Conservation (phyloP, 2,797 vertebrate species). For the Poeciliopsis paucimaculata region DNA sequence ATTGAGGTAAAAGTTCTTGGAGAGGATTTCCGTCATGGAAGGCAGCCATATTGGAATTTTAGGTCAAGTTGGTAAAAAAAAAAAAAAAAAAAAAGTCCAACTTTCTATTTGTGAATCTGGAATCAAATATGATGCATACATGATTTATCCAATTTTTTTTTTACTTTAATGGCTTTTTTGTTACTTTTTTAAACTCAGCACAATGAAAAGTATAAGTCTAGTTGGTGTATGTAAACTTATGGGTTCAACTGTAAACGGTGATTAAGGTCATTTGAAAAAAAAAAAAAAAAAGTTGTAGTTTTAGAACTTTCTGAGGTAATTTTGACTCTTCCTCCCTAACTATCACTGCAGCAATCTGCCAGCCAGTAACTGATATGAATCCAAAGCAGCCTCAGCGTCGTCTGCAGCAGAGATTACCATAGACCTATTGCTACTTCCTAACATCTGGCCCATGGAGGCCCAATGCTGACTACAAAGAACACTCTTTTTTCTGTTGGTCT, state of each 20-base stretch:
- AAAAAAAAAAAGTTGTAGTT: background rate
- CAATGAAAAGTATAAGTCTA: background rate
- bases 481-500: background rate
- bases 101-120: background rate
- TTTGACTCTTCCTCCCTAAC: background rate
- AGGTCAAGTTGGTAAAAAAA: background rate
- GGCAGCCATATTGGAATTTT: background rate
- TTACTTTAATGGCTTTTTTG: background rate
- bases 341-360: constrained; percentile 7
- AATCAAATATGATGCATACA: background rate
- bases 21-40: background rate
- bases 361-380: constrained; percentile 15
- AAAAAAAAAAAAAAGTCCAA: background rate
- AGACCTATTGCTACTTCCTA: background rate
- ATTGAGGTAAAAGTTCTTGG: too few relatives aligned
- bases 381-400: constrained; percentile 19
- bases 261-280: background rate
- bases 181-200: background rate
- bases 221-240: background rate
- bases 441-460: background rate
- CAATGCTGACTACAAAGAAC: background rate
- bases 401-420: constrained; percentile 3
- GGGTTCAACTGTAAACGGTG: background rate
- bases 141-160: too few relatives aligned
- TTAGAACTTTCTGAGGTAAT: background rate